Evolutionary conservation across 2,797 vertebrate species (phyloP).

Genomic region (Arnoldichthys spilopterus): DNA sequence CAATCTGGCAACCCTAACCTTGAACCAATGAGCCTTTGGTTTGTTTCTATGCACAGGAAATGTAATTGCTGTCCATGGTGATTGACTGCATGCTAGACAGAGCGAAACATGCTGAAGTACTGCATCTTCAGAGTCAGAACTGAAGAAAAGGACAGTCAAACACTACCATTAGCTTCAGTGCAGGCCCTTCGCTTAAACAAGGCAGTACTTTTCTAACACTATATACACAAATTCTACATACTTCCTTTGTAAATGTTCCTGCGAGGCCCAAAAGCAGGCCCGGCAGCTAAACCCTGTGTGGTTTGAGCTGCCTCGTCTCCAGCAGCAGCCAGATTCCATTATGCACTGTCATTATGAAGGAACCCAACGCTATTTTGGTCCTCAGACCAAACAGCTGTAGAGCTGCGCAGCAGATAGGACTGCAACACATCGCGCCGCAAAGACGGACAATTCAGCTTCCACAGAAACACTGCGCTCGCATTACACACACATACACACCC

Average conservation of each 20-base stretch:
- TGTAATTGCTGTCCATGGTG: background rate
- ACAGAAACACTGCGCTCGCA: constrained; percentile 7
- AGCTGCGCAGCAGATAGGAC: constrained; percentile 15
- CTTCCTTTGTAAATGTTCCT: background rate
- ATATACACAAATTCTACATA: constrained; percentile 2
- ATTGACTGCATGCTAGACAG: background rate
- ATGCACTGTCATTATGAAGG: constrained; percentile 56
- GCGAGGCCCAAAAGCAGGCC: constrained; percentile 22
- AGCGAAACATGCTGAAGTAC: background rate
- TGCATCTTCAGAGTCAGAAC: background rate
- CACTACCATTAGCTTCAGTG: background rate
- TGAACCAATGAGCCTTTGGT: background rate
- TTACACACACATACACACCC: background rate
- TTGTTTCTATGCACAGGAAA: background rate
- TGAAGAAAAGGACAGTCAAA: background rate
- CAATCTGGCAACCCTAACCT: no score
- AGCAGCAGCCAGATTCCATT: constrained; percentile 49
- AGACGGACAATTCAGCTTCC: constrained; percentile 48
- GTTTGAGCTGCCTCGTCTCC: constrained; percentile 25
- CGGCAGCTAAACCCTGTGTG: constrained; percentile 33
- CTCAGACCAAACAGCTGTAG: constrained; percentile 44
- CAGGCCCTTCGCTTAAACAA: background rate
- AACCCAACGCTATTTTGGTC: constrained; percentile 55
- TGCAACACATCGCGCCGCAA: constrained; percentile 11
- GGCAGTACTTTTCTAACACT: constrained; percentile 17